Evolutionary conservation across 2,797 vertebrate genomes (phyloP).

Genomic region (Tragelaphus oryx): DNA sequence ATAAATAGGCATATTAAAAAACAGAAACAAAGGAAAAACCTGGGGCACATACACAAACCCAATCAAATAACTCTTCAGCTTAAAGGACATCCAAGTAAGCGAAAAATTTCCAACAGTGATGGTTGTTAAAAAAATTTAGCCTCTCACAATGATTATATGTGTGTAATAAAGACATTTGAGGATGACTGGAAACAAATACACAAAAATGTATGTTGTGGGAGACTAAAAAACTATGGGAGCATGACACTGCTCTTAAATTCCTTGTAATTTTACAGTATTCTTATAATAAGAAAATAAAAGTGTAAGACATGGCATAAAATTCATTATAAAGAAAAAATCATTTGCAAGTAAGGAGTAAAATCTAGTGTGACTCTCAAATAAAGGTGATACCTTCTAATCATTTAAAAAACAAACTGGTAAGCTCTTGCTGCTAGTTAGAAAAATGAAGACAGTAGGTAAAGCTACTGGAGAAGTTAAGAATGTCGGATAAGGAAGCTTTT

Average conservation of each 20-base stretch:
- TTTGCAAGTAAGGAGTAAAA: neutral
- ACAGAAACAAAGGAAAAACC: neutral
- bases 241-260: constrained; percentile 1
- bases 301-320: neutral
- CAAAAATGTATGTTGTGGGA: neutral
- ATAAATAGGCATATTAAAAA: neutral
- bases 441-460: neutral
- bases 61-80: neutral
- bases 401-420: neutral
- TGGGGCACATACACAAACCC: neutral
- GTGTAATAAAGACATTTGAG: neutral
- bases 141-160: neutral
- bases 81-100: neutral
- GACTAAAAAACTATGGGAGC: neutral
- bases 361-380: neutral
- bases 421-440: neutral
- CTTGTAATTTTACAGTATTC: neutral
- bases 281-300: neutral
- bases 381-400: neutral
- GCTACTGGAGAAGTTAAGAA: neutral
- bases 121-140: neutral
- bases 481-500: neutral
- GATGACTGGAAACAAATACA: neutral
- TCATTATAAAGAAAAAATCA: neutral
- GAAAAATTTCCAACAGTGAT: neutral